Base-by-base conservation (phyloP, 2,797 vertebrate species). In the Holocentrus rufus region DNA sequence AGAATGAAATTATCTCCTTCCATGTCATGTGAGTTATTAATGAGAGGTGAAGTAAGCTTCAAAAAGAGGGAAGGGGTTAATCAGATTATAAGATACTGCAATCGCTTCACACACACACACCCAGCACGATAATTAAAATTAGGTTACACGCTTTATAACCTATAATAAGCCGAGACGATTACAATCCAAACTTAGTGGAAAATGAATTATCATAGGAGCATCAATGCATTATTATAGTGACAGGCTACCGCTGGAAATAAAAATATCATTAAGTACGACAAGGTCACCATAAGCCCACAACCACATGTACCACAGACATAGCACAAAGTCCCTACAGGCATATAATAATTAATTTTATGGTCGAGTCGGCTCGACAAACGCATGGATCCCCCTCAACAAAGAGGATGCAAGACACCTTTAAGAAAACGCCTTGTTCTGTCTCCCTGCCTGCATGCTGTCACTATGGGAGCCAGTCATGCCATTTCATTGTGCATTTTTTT, bases 331-430 rank as follows among this genome's bases (percentile, higher is more conserved):
- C 20, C 23, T 53, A 63, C 65, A 72, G 14, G n/a, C 44, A 13
- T 42, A 30, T 13, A 5, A 47, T 5, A 23, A 54, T 46, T 52
- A 17, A n/a, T 50, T 77, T 67, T 31, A 46, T 68, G 82, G 85
- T 77, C 69, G 85, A 87, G 86, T 80, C 82, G 82, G 82, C 67
- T 73, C 6, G 17, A 39, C 49, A 22, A 68, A 53, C 20, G 80
- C 71, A 78, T 65, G 79, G 76, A 80, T 69, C 77, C 56, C 34
- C 63, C 44, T 79, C 88, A 93, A 93, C 92, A 94, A 92, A 93
- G 90, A 87, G 80, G 85, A 90, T 87, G 91, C 91, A 69, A 87
- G 90, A 89, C 84, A 91, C 89, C 92, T 93, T 93, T 91, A 93
- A 92, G 92, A 92, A 93, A 93, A 93, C 92, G 93, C 93, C 93